Conservation (phyloP, 64 coral and sea anemone species). For the Cladopsammia gracilis region DNA sequence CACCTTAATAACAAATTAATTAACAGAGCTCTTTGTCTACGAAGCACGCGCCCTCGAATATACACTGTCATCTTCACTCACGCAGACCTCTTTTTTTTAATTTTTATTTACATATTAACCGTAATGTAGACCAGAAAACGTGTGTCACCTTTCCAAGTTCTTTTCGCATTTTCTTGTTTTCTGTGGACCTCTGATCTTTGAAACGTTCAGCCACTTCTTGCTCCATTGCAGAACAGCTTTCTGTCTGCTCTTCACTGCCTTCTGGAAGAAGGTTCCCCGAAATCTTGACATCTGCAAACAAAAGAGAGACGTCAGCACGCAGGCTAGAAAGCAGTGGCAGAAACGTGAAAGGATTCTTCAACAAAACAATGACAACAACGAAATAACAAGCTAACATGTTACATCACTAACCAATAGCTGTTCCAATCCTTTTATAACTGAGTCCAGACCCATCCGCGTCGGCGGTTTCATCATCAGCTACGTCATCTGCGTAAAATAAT, state of each 20-base stretch:
- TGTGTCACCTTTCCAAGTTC: background rate
- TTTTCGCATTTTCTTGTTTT: conserved; percentile 17
- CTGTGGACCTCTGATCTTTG: background rate
- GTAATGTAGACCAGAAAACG: no score
- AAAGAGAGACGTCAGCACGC: no score
- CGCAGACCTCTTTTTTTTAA: no score
- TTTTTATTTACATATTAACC: no score
- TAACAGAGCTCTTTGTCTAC: no score
- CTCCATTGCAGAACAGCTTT: background rate
- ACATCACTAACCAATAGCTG: conserved; percentile 16
- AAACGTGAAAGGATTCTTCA: no score
- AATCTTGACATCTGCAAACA: conserved; percentile 1
- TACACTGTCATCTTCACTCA: no score
- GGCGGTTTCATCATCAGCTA: background rate
- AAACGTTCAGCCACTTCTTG: background rate
- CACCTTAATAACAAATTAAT: no score
- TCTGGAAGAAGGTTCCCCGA: background rate
- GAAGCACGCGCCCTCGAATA: no score
- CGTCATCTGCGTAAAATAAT: background rate
- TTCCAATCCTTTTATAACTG: conserved; percentile 23
- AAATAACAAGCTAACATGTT: no score
- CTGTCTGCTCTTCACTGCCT: background rate
- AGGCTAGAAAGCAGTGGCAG: no score
- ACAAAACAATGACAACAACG: no score
- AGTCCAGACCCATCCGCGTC: background rate